These are phyloP conservation scores for Ichneumon xanthorius DNA, from an alignment of 2,888 invertebrate species.

Conservation along the genomic window DNA sequence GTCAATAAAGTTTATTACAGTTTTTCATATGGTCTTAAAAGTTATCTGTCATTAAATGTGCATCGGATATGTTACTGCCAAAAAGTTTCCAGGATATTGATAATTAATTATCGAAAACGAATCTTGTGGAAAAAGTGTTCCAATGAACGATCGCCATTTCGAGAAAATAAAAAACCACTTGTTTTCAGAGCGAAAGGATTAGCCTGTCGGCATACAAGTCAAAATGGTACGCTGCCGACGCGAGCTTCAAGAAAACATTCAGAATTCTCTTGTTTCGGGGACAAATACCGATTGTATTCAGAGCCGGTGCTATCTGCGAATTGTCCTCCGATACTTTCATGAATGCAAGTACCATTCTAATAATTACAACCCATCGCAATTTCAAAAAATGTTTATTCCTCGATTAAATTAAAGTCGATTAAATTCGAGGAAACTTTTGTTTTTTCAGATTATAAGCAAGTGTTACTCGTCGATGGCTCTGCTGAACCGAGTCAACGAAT, in stretches of 20 bases:
- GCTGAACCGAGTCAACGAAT: constrained; percentile 65
- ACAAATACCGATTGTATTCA: constrained; percentile 65
- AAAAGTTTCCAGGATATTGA: no score
- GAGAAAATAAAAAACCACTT: background rate
- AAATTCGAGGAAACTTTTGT: background rate
- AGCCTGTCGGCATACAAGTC: constrained; percentile 62
- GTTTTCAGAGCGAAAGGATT: constrained; percentile 55
- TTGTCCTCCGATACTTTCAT: constrained; percentile 65
- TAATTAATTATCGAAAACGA: background rate
- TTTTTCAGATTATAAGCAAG: constrained; percentile 67
- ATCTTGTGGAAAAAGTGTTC: no score
- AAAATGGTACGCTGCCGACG: constrained; percentile 62
- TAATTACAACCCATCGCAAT: background rate
- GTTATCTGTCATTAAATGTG: no score
- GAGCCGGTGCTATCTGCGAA: constrained; percentile 66
- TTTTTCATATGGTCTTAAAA: no score
- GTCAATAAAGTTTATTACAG: no score
- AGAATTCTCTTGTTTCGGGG: constrained; percentile 60
- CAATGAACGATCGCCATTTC: background rate
- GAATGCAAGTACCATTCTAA: constrained; percentile 55
- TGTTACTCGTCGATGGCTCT: constrained; percentile 68
- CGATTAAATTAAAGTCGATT: background rate
- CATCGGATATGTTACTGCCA: no score
- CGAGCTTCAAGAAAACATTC: constrained; percentile 58
- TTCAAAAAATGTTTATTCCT: background rate